Conservation (phyloP, 2,888 invertebrate genomes). For the Andrena fulva region DNA sequence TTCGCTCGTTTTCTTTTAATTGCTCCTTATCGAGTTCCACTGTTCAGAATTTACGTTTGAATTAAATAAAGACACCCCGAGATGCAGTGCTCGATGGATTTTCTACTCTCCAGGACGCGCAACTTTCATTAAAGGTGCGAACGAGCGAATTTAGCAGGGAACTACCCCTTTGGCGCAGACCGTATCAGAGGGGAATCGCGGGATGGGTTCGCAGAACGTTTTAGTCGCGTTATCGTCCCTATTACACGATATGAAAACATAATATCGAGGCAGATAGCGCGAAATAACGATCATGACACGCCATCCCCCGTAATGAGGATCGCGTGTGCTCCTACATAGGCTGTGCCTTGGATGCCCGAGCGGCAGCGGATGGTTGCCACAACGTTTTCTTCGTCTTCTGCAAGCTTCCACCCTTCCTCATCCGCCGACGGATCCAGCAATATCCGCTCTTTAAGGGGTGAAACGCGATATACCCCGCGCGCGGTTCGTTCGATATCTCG, state of each 20-base stretch:
- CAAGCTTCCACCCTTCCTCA: constrained; percentile 54
- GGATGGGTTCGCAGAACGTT: constrained; percentile 32
- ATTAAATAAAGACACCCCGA: too few species aligned
- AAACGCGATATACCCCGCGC: constrained; percentile 79
- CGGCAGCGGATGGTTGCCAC: constrained; percentile 42
- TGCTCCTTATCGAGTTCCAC: too few species aligned
- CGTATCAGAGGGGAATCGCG: constrained; percentile 26
- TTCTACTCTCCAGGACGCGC: too few species aligned
- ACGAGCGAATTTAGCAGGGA: neutral
- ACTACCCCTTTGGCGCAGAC: neutral
- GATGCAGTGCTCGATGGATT: too few species aligned
- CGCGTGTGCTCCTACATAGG: constrained; percentile 75
- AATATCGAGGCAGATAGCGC: constrained; percentile 58
- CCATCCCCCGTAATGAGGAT: constrained; percentile 81
- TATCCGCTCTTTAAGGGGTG: constrained; percentile 79
- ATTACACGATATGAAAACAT: constrained; percentile 68
- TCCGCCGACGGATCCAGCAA: constrained; percentile 53
- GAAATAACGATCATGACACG: constrained; percentile 71
- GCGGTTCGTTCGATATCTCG: constrained; percentile 80
- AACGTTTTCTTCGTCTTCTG: constrained; percentile 66
- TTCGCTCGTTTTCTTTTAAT: neutral
- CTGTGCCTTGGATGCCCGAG: constrained; percentile 62
- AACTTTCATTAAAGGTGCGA: too few species aligned
- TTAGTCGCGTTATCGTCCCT: constrained; percentile 48
- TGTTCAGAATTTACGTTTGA: too few species aligned